phyloP scores from a whole-genome alignment of 2,113 vertebrate genomes.

The Brevimyrus niger region DNA sequence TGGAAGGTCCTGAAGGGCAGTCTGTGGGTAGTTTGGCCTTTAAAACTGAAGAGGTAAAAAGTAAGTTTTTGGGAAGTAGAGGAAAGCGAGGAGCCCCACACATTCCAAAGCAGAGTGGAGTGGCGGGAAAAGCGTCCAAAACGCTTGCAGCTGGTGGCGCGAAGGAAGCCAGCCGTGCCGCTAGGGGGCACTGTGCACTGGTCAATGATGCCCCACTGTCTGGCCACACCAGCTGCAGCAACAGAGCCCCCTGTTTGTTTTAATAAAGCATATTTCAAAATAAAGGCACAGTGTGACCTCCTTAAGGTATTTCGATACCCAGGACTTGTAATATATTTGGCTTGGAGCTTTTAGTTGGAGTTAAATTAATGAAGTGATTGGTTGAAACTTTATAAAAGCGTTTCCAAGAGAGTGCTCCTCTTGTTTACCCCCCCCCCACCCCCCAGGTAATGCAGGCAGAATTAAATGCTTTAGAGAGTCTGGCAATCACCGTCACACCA shows the following conservation, averaged over 20 bases:
- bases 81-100: constrained; percentile 37
- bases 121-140: constrained; percentile 66
- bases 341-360: not conserved
- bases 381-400: not conserved
- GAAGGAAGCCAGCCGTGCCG: constrained; percentile 43
- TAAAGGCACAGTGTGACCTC: constrained; percentile 5
- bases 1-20: constrained; percentile 7
- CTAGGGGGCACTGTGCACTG: constrained; percentile 34
- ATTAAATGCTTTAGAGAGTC: not conserved
- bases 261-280: constrained; percentile 30
- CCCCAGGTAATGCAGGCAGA: not conserved
- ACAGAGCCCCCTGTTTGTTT: constrained; percentile 35
- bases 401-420: not conserved
- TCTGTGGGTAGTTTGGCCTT: constrained; percentile 42
- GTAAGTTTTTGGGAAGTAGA: not conserved
- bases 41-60: constrained; percentile 16
- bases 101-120: constrained; percentile 56
- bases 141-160: constrained; percentile 63
- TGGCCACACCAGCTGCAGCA: constrained; percentile 39
- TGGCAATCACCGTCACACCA: not conserved
- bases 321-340: constrained; percentile 6
- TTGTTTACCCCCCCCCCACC: not conserved
- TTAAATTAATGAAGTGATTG: constrained; percentile 8
- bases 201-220: constrained; percentile 32
- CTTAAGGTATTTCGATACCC: constrained; percentile 32